phyloP scores from a whole-genome alignment of 1,140 invertebrate genomes.

The Pseudomyrmex flavicornis region DNA sequence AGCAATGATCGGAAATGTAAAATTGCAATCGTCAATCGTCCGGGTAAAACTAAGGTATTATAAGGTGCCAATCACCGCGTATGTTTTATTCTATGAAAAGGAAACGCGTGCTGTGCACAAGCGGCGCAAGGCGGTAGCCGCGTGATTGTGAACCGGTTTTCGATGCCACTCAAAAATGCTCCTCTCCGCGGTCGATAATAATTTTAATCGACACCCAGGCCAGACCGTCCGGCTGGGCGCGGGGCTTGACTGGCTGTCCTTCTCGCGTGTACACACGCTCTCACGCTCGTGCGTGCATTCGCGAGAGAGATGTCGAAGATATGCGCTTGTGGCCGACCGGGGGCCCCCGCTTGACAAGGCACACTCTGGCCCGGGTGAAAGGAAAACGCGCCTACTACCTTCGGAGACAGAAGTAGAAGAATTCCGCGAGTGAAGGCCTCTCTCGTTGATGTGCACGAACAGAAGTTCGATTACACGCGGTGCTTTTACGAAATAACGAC shows the following conservation, averaged over 20 bases:
- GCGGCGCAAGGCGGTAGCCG: slow-evolving; percentile 63
- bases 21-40: too few species aligned
- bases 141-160: slow-evolving; percentile 69
- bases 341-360: slow-evolving; percentile 62
- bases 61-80: too few species aligned
- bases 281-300: slow-evolving; percentile 13
- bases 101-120: slow-evolving; percentile 50
- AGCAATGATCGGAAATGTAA: too few species aligned
- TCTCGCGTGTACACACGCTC: slow-evolving; percentile 50
- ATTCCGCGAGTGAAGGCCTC: slow-evolving; percentile 59
- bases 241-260: slow-evolving; percentile 18
- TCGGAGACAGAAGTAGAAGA: slow-evolving; percentile 57
- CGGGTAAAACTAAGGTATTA: too few species aligned
- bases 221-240: slow-evolving; percentile 56
- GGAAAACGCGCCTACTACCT: slow-evolving; percentile 78
- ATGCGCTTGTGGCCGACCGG: slow-evolving; percentile 71
- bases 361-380: slow-evolving; percentile 80
- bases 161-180: slow-evolving; percentile 71
- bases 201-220: slow-evolving; percentile 79
- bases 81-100: slow-evolving; percentile 50
- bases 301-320: slow-evolving; percentile 79
- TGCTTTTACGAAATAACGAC: slow-evolving; percentile 50
- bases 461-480: slow-evolving; percentile 20
- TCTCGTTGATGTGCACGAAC: slow-evolving; percentile 15
- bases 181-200: slow-evolving; percentile 75